These are phyloP conservation scores for Apotomis capreana DNA, from an alignment of 2,888 invertebrate genomes.

Conservation along the genomic window DNA sequence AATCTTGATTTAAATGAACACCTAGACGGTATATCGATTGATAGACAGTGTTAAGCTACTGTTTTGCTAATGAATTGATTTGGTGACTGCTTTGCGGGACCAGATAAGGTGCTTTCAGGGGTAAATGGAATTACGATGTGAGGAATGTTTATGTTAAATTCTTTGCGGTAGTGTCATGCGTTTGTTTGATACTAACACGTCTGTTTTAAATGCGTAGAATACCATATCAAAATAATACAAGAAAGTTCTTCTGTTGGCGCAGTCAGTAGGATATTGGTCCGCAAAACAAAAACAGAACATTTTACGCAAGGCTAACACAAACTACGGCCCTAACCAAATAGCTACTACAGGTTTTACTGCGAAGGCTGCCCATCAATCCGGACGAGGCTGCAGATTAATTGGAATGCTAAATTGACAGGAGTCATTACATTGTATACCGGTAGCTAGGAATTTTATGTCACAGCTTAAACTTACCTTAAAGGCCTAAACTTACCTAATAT, in stretches of 20 bases:
- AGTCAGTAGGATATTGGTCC: not conserved
- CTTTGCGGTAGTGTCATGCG: not conserved
- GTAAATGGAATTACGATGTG: conserved; percentile 33
- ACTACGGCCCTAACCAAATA: conserved; percentile 30
- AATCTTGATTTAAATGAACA: conserved; percentile 81
- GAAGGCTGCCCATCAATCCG: conserved; percentile 8
- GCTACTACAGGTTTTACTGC: conserved; percentile 20
- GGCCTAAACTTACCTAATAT: too few relatives aligned
- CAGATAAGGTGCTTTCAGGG: conserved; percentile 36
- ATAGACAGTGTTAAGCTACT: conserved; percentile 70
- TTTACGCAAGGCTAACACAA: conserved; percentile 12
- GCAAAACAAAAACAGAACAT: conserved; percentile 30
- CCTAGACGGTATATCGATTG: conserved; percentile 73
- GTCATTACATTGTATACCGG: not conserved
- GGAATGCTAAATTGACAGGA: conserved; percentile 22
- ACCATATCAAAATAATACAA: too few relatives aligned
- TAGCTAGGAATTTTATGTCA: not conserved
- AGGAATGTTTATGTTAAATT: conserved; percentile 11
- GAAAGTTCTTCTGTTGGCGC: too few relatives aligned
- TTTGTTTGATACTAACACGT: not conserved
- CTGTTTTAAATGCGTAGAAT: too few relatives aligned
- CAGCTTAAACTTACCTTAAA: not conserved
- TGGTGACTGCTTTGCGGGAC: conserved; percentile 46
- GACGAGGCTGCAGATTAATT: conserved; percentile 14
- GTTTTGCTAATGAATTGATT: conserved; percentile 79